Base-by-base conservation (phyloP, 2,797 vertebrate species). In the Catostomus latipinnis region DNA sequence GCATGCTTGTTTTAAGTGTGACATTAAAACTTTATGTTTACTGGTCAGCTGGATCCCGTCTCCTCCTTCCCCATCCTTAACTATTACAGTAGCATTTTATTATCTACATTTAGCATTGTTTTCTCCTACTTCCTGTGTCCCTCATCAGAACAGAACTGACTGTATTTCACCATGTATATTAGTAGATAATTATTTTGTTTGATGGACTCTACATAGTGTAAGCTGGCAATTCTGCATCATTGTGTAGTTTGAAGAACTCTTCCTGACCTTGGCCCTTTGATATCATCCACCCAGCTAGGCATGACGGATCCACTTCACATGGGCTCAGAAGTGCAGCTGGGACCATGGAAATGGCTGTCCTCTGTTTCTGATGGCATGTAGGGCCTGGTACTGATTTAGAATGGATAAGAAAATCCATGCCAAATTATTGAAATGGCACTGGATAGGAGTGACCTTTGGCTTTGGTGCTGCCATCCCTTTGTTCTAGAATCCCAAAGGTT, bases 371-470 rank as follows among this genome's bases (percentile, higher is more conserved):
- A 88, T 74, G 72, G 84, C 81, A 85, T 74, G 65, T 82, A 89
- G 86, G 81, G 87, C 90, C 90, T 87, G 86, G 87, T 81, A 75
- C 85, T 82, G 82, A 90, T 87, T 90, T 84, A 90, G 90, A 87
- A 85, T 79, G 88, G 87, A 91, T 92, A 87, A 86, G 88, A 83
- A 87, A 89, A 86, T 82, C 80, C 74, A 84, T 87, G 90, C 89
- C 90, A 88, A 91, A 89, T 86, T 87, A 84, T 81, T 87, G 63
- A 84, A 86, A 85, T 84, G 84, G 87, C 73, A 85, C 81, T 80
- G 71, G 81, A 82, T 85, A 86, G 85, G 91, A 92, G 91, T 92
- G 85, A 92, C 88, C 91, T 92, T 88, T 88, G 89, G 85, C 80
- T 46, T 82, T 86, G 83, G 87, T 71, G 84, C 77, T 77, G 82